phyloP scores from a whole-genome alignment of 2,888 invertebrate species.

The Stenurella melanura region DNA sequence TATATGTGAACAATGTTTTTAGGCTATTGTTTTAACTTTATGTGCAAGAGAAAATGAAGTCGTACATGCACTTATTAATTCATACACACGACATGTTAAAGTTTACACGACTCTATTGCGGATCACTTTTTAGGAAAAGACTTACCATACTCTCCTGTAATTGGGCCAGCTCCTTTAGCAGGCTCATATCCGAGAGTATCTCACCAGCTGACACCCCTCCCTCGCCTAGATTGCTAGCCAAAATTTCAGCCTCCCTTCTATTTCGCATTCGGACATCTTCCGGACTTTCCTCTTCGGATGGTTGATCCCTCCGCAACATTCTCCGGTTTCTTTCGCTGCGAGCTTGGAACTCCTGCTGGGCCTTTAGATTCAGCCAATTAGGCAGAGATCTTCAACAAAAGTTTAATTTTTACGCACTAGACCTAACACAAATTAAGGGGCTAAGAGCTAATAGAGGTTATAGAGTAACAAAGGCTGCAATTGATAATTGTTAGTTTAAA shows the following conservation, averaged over 20 bases:
- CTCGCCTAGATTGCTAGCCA: conserved; percentile 91
- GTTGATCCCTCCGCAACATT: conserved; percentile 72
- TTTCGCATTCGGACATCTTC: conserved; percentile 87
- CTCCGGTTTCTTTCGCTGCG: conserved; percentile 68
- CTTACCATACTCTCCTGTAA: conserved; percentile 93
- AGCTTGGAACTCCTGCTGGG: conserved; percentile 71
- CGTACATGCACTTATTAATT: no score
- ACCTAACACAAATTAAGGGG: no score
- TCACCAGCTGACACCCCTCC: conserved; percentile 89
- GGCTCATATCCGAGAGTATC: conserved; percentile 88
- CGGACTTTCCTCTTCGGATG: conserved; percentile 84
- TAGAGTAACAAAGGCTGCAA: no score
- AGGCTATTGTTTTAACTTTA: no score
- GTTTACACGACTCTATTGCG: no score
- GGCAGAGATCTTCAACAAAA: conserved; percentile 80
- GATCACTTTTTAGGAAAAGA: no score
- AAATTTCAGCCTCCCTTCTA: conserved; percentile 92
- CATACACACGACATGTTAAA: no score
- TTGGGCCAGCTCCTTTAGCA: conserved; percentile 89
- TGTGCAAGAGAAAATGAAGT: no score
- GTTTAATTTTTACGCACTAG: not conserved
- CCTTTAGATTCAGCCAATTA: conserved; percentile 84
- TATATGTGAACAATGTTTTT: no score
- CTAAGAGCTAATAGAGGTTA: no score
- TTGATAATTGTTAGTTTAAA: no score